Conservation (phyloP, 2,113 vertebrate genomes). For the Benitochromis conjunctus region DNA sequence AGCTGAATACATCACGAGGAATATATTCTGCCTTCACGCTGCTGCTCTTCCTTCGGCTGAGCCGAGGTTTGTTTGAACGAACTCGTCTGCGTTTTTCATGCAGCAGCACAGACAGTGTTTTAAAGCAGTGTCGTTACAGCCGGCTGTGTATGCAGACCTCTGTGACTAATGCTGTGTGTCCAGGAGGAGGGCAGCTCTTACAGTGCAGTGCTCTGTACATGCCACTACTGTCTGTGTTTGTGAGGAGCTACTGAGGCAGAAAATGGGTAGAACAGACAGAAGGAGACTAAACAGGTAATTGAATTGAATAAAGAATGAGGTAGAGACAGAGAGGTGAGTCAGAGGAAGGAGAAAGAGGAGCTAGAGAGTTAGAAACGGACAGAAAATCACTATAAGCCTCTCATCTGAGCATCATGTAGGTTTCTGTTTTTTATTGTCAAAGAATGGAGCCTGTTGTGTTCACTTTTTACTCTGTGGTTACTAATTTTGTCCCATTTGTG, state of each 20-base stretch:
- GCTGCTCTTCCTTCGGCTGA: not conserved
- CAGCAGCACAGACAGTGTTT: not conserved
- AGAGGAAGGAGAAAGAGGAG: not conserved
- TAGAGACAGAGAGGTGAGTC: not conserved
- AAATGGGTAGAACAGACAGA: slow-evolving; percentile 19
- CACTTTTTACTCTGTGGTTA: not conserved
- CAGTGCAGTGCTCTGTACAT: not conserved
- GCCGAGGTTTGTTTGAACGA: not conserved
- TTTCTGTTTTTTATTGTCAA: not conserved
- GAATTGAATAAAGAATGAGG: not conserved
- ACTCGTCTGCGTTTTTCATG: not conserved
- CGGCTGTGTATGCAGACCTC: not conserved
- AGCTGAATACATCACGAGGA: not conserved
- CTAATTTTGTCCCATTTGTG: not conserved
- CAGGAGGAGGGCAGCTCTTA: not conserved
- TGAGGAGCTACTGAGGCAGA: slow-evolving; percentile 13
- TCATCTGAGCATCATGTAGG: not conserved
- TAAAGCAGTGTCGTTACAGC: not conserved
- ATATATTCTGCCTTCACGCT: not conserved
- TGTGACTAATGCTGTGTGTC: not conserved
- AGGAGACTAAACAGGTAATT: not conserved
- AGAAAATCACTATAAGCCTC: not conserved
- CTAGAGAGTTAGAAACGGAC: not conserved
- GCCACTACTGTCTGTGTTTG: not conserved
- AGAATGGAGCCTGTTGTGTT: not conserved